Conservation (phyloP, 2,113 vertebrate genomes). For the Calcarius ornatus region DNA sequence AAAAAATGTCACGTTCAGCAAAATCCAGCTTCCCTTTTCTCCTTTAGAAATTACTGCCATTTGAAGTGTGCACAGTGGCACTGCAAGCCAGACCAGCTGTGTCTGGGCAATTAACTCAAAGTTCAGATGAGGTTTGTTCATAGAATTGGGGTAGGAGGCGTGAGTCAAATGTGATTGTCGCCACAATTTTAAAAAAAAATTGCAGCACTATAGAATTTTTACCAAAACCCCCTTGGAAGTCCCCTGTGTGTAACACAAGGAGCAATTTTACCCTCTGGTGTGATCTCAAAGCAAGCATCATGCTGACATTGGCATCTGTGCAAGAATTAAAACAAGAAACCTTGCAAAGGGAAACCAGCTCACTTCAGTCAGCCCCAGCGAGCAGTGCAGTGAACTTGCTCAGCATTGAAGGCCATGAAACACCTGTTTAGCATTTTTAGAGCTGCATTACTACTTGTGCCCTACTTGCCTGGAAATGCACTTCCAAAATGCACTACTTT, state of each 20-base stretch:
- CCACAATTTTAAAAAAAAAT: not conserved
- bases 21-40: not conserved
- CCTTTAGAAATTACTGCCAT: not conserved
- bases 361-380: not conserved
- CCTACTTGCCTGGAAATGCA: not conserved
- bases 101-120: not conserved
- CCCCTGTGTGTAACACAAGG: not conserved
- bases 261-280: not conserved
- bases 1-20: not conserved
- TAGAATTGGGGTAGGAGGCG: not conserved
- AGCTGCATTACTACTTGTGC: not conserved
- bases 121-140: constrained; percentile 18
- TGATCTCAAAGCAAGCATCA: not conserved
- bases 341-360: not conserved
- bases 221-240: not conserved
- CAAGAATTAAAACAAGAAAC: not conserved
- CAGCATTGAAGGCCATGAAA: not conserved
- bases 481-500: not conserved
- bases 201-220: not conserved
- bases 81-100: constrained; percentile 28
- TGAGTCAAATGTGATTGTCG: not conserved
- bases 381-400: fast-evolving
- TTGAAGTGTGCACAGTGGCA: not conserved
- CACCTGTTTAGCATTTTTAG: not conserved
- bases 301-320: not conserved